Evolutionary conservation across 2,888 invertebrate species (phyloP), one percentile per base, ranked within the genome.

Genomic region (Hetaerina titia): DNA sequence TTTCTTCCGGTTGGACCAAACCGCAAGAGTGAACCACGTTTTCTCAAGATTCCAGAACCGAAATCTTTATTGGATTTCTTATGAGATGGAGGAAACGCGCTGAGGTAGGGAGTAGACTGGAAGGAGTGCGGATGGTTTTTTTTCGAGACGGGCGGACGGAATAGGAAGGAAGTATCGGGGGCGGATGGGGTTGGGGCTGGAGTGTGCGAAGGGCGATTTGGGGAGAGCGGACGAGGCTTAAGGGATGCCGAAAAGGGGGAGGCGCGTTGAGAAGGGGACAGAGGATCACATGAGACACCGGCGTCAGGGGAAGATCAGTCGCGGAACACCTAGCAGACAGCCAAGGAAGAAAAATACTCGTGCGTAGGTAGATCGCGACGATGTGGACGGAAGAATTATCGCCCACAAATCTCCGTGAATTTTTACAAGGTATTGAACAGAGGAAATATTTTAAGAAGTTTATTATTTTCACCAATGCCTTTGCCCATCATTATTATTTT

Each of bases 31-130:
- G 92, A 69, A 56, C 64, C 63, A 69, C 92, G 92, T 64, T 92
- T 69, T 57, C 63, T 45, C 90, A 92, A 92, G 92, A 64, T 64
- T 64, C 90, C 90, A 64, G 90, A 92, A 92, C 92, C 64, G 92
- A 92, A 92, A 92, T 92, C 92, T 92, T 92, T 92, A 92, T 92
- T 92, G 92, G 92, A 92, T 92, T 92, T 92, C 92, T 92, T 74
- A 74, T 92, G 92, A 92, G 92, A 92, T 92, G 64, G 90, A 17
- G 63, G 64, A 31, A 90, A 63, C 60, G 63, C 57, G 89, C 89
- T 57, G 58, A 89, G 89, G 89, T 45, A 81, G 81, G 89, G 89
- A 90, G 88, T 88, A 13, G 88, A 15, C 31, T 56, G 89, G 45
- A 45, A 90, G n/a, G 69, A 69, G 31, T n/a, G 57, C 56, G 56